Base-by-base conservation (phyloP, 2,113 vertebrate species). In the Bufo gargarizans region DNA sequence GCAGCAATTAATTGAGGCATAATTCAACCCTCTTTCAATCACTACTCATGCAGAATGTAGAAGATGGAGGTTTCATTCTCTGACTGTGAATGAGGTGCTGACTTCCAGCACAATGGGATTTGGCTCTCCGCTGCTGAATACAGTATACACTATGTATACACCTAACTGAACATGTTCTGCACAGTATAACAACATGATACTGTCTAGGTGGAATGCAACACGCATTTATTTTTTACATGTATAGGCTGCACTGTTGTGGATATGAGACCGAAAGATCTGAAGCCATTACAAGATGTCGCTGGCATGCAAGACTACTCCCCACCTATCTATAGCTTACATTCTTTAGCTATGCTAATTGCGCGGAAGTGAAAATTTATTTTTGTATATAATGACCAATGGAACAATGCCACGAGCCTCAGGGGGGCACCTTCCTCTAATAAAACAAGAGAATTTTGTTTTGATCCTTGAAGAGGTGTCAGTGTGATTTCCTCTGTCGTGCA, bases 151-250 rank as follows among this genome's bases (percentile, higher is more conserved):
- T 58, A 49, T 12, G 4, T 43, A 33, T 45, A 69, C 63, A 10
- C 50, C 65, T 22, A 84, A 43, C n/a, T 16, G 47, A 55, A 69
- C 49, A 85, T 20, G n/a, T 74, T n/a, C 22, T 11, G 4, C n/a
- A 59, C 33, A 45, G 6, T 58, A 50, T 19, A 50, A 22, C 20
- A 61, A 63, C 4, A 20, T 77, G 56, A 77, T 77, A 45, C 3
- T 47, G 61, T 49, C 9, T 61, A 85, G 84, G 72, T 77, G 72
- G 84, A 49, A 72, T 49, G 3, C 55, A 74, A 49, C 71, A 76
- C 17, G 71, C 14, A 56, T 77, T 50, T 22, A n/a, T 17, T 50
- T 63, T 10, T 50, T 86, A 61, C 53, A 45, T 71, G 50, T 22
- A 33, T 1, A 77, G 84, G 84, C 45, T 10, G 19, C 16, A 33